Conservation (phyloP, 2,888 invertebrate genomes). For the Acleris holmiana region DNA sequence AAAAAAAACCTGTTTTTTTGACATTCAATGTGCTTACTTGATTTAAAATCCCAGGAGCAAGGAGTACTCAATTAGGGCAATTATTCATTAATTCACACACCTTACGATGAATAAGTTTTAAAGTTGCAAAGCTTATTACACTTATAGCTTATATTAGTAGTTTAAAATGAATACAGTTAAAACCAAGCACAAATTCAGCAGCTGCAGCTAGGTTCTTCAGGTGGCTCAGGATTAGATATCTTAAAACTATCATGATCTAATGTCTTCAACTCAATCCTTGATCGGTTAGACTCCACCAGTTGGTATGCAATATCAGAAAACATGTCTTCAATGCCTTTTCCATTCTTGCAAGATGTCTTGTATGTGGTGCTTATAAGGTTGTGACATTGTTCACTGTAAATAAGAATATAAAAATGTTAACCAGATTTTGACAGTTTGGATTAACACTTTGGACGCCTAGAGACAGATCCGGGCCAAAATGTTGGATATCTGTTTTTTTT, state of each 20-base stretch:
- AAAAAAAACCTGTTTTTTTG: too few species aligned
- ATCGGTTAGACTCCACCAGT: slow-evolving; percentile 91
- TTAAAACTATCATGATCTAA: slow-evolving; percentile 91
- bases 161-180: slow-evolving; percentile 1
- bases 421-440: neutral
- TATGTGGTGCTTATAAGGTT: slow-evolving; percentile 94
- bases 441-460: too few species aligned
- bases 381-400: slow-evolving; percentile 94
- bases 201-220: slow-evolving; percentile 77
- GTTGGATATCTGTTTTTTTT: too few species aligned
- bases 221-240: slow-evolving; percentile 86
- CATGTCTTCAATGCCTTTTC: slow-evolving; percentile 95
- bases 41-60: too few species aligned
- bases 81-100: too few species aligned
- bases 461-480: too few species aligned
- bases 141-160: slow-evolving; percentile 8
- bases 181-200: slow-evolving; percentile 56
- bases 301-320: slow-evolving; percentile 94
- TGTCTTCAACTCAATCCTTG: slow-evolving; percentile 91
- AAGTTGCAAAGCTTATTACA: slow-evolving; percentile 24
- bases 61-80: too few species aligned
- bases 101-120: neutral
- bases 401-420: slow-evolving; percentile 32
- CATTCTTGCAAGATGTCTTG: slow-evolving; percentile 95
- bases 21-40: too few species aligned